Evolutionary conservation across 2,797 vertebrate genomes (phyloP).

Genomic region (Tympanoctomys barrerae): DNA sequence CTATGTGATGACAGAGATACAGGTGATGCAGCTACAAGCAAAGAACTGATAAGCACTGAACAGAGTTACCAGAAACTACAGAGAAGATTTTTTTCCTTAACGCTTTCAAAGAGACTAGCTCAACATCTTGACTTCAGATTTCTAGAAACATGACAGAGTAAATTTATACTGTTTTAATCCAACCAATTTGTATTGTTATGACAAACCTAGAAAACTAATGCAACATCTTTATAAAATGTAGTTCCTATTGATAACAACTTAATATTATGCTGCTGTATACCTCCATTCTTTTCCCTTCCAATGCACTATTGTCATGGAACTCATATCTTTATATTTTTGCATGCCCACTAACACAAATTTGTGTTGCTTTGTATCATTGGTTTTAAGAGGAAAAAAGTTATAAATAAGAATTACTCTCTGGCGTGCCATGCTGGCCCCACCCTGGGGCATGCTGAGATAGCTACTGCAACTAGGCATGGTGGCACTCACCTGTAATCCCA

Average conservation of each 20-base stretch:
- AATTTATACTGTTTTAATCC: not conserved
- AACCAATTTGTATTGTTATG: not conserved
- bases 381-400: not conserved
- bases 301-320: not conserved
- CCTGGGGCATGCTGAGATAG: too few species aligned
- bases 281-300: not conserved
- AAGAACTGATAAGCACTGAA: not conserved
- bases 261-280: not conserved
- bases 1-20: not conserved
- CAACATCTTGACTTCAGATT: not conserved
- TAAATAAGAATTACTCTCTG: not conserved
- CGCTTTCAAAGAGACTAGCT: not conserved
- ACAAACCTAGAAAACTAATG: not conserved
- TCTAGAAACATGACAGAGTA: not conserved
- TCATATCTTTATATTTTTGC: not conserved
- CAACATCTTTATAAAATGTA: not conserved
- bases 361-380: not conserved
- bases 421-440: too few species aligned
- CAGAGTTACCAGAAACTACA: not conserved
- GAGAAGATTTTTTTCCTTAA: too few species aligned
- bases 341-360: not conserved
- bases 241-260: not conserved
- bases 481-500: too few species aligned
- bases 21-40: not conserved
- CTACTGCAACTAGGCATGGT: too few species aligned